Conservation (phyloP, 2,797 vertebrate genomes). For the Microctenopoma lineatum region DNA sequence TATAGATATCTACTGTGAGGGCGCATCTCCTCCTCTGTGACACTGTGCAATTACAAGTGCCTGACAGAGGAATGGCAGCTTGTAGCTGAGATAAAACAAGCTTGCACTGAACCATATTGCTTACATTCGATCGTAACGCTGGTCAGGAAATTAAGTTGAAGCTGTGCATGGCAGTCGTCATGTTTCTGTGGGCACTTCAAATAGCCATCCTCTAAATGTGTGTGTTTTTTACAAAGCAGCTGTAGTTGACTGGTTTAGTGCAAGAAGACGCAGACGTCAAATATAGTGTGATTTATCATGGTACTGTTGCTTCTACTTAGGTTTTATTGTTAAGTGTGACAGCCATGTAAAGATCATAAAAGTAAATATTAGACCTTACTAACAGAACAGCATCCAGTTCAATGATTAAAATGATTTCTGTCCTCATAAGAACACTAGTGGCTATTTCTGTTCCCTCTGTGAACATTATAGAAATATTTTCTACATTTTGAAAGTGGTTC, state of each 20-base stretch:
- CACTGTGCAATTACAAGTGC: conserved; percentile 74
- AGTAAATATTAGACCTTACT: not conserved
- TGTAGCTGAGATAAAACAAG: conserved; percentile 60
- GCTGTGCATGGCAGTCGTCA: conserved; percentile 30
- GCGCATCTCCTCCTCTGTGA: conserved; percentile 67
- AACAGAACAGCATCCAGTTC: too few relatives aligned
- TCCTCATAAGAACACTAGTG: too few relatives aligned
- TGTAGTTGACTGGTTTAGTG: not conserved
- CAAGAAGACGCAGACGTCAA: not conserved
- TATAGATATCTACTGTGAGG: conserved; percentile 67
- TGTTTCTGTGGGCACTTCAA: conserved; percentile 19
- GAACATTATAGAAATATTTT: not conserved
- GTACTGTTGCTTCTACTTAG: not conserved
- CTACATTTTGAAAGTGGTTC: not conserved
- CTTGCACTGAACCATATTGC: conserved; percentile 49
- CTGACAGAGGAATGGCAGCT: conserved; percentile 58
- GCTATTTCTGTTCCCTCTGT: too few relatives aligned
- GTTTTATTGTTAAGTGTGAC: not conserved
- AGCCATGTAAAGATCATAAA: not conserved
- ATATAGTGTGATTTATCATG: not conserved
- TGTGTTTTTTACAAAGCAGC: conserved; percentile 7
- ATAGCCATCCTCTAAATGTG: conserved; percentile 24
- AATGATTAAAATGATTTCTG: too few relatives aligned
- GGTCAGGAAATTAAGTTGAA: conserved; percentile 64
- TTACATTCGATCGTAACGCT: conserved; percentile 37